Evolutionary conservation across 1,140 invertebrate species (phyloP), one percentile per base, ranked within the genome.

Genomic region (Maconellicoccus hirsutus): DNA sequence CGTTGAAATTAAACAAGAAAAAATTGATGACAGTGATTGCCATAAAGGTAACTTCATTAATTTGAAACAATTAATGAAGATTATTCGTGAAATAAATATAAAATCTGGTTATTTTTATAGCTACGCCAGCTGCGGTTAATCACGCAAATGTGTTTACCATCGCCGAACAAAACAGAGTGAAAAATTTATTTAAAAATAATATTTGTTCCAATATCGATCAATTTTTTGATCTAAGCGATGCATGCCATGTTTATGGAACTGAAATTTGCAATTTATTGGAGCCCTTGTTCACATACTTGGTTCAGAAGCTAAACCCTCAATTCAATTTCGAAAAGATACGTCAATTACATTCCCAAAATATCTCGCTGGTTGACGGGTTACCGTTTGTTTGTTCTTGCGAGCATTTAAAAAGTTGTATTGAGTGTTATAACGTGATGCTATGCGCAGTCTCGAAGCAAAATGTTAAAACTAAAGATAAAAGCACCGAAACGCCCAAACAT

Each of bases 261-360:
- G 61, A 66, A 66, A 66, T 66, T 25, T 66, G 22, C 25, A 66
- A 66, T 66, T 22, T 66, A 23, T 19, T 66, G 10, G 61, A 66
- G 16, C 61, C 61, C 4, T 66, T 66, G 16, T 66, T 66, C 19
- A 66, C 21, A 10, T 66, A 66, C 21, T 26, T 66, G 16, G 25
- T 66, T 26, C 10, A 66, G 25, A 66, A 66, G 19, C 61, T 66
- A 10, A 66, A 66, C 25, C 61, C 61, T 2, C 22, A 66, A 8
- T 66, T 66, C 19, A 66, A 66, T 66, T 66, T 66, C 61, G 61
- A 66, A 66, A 66, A 66, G 25, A 25, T 66, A 25, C 61, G 61
- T 66, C 61, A 66, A 23, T 22, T 66, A 19, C 61, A 66, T 26
- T 66, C 61, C 2, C 61, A 66, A 26, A 66, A 66, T 16, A 66